Percentiles rank a stretch among this genome's conserved stretches.
phyloP scores from a whole-genome alignment of 37 sponge, comb jelly and placozoan species.

The Cladorhizidae sp. region DNA sequence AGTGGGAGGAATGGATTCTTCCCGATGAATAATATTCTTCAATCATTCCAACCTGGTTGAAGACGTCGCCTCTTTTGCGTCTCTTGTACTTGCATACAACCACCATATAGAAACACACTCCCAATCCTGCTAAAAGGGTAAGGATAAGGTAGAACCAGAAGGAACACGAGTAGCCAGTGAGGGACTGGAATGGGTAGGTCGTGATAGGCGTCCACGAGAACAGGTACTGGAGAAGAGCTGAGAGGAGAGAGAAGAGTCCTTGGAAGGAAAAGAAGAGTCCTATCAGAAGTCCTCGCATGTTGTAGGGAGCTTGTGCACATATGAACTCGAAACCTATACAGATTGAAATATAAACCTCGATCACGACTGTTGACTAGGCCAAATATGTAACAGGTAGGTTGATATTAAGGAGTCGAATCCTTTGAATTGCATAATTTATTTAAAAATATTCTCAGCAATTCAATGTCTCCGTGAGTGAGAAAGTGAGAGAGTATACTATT shows the following conservation, averaged over 20 bases:
- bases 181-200: constrained; percentile 1
- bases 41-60: constrained; percentile 41
- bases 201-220: constrained; percentile 12
- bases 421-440: too few species aligned
- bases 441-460: too few species aligned
- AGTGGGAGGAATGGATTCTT: background rate
- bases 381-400: too few species aligned
- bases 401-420: too few species aligned
- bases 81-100: constrained; percentile 42
- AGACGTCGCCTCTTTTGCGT: constrained; percentile 42
- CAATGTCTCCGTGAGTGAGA: too few species aligned
- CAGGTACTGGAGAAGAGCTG: constrained; percentile 19
- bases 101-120: constrained; percentile 23
- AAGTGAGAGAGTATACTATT: too few species aligned
- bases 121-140: background rate
- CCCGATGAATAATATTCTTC: constrained; percentile 40
- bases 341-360: too few species aligned
- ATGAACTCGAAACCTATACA: constrained; percentile 64
- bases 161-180: constrained; percentile 13
- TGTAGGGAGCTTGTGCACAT: constrained; percentile 55
- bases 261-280: constrained; percentile 58
- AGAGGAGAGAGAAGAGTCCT: constrained; percentile 45
- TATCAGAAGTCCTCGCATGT: constrained; percentile 58
- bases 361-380: too few species aligned
- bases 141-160: constrained; percentile 33